Evolutionary conservation across 2,797 vertebrate species (phyloP).

Genomic region (Galagoides demidoff): DNA sequence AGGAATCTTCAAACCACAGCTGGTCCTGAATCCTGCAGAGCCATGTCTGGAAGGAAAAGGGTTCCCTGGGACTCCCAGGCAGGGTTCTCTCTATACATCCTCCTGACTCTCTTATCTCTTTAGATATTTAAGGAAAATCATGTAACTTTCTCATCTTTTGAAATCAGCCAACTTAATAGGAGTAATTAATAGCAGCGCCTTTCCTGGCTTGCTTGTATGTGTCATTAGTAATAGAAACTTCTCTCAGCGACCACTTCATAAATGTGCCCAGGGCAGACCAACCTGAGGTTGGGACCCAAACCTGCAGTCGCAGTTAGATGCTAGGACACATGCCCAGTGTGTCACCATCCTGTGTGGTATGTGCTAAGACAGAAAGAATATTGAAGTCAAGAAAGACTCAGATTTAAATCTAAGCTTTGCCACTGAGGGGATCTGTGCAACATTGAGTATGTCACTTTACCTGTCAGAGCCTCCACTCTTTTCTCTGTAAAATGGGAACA

Average conservation of each 20-base stretch:
- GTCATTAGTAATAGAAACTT: not conserved
- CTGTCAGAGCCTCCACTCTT: not conserved
- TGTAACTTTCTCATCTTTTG: slow-evolving; percentile 23
- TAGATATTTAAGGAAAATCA: not conserved
- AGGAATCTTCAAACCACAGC: slow-evolving; percentile 29
- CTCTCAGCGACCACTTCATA: not conserved
- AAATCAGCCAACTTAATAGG: slow-evolving; percentile 15
- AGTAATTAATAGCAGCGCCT: not conserved
- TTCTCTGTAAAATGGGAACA: not conserved
- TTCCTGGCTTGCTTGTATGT: not conserved
- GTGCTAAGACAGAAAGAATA: not conserved
- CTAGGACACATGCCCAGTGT: not conserved
- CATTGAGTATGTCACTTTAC: not conserved
- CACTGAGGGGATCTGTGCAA: not conserved
- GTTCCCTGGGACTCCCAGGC: not conserved
- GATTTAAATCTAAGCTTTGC: not conserved
- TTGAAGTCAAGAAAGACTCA: not conserved
- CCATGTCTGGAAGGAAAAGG: not conserved
- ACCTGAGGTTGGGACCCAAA: not conserved
- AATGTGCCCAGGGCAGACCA: not conserved
- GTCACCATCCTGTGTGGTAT: not conserved
- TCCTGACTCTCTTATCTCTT: not conserved
- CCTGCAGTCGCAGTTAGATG: not conserved
- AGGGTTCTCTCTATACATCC: not conserved
- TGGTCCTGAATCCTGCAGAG: slow-evolving; percentile 39